Conservation (phyloP, 2,888 invertebrate genomes). For the Embidobia sp. region DNA sequence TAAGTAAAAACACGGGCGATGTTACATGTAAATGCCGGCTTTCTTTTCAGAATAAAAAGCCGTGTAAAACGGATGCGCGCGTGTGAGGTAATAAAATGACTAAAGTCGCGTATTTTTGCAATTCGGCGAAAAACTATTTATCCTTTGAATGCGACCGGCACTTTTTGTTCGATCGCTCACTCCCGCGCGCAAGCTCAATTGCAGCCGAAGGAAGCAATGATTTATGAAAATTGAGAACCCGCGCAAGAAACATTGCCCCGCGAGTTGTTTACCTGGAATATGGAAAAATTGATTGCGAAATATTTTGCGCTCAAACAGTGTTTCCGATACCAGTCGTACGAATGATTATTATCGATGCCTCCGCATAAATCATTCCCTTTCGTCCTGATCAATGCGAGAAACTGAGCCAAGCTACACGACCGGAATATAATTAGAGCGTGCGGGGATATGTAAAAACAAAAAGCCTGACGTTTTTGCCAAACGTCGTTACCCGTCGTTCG, state of each 20-base stretch:
- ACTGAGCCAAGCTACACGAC: too few relatives aligned
- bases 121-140: slow-evolving; percentile 61
- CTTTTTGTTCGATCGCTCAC: slow-evolving; percentile 48
- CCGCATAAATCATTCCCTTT: neutral
- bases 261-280: slow-evolving; percentile 38
- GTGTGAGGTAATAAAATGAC: slow-evolving; percentile 59
- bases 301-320: slow-evolving; percentile 7
- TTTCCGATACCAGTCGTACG: neutral
- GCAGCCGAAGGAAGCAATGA: slow-evolving; percentile 50
- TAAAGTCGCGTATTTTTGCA: slow-evolving; percentile 59
- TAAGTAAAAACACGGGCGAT: slow-evolving; percentile 59
- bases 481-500: too few relatives aligned
- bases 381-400: too few relatives aligned
- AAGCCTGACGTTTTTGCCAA: too few relatives aligned
- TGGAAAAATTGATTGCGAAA: slow-evolving; percentile 30
- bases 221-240: slow-evolving; percentile 61
- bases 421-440: too few relatives aligned
- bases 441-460: too few relatives aligned
- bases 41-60: slow-evolving; percentile 52
- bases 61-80: slow-evolving; percentile 56
- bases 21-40: slow-evolving; percentile 59
- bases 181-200: slow-evolving; percentile 39
- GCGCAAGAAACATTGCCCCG: slow-evolving; percentile 46
- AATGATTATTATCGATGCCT: neutral
- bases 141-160: slow-evolving; percentile 35